These are phyloP conservation scores for Pycnonotus jocosus DNA, from an alignment of 2,113 vertebrate species.

Conservation along the genomic window DNA sequence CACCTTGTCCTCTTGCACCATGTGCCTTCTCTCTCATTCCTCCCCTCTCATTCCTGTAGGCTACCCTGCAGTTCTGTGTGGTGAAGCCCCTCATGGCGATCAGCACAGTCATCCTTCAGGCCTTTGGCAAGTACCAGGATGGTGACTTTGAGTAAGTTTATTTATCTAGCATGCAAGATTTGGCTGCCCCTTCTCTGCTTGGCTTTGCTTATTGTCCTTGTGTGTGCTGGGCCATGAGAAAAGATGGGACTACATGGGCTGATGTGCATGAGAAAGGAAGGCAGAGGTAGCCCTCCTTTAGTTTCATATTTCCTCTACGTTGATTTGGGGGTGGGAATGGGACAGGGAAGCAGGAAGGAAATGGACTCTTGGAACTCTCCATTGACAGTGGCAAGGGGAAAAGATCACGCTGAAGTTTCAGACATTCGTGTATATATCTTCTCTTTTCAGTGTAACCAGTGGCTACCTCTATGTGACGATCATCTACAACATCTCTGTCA, in stretches of 20 bases:
- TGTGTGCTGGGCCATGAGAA: neutral
- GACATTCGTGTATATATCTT: neutral
- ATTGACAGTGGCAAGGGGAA: neutral
- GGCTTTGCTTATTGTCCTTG: neutral
- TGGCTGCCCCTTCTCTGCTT: neutral
- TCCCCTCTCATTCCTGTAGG: slow-evolving; percentile 63
- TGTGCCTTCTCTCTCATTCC: neutral
- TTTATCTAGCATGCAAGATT: neutral
- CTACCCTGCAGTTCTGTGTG: slow-evolving; percentile 94
- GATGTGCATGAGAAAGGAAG: neutral
- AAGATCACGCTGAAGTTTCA: neutral
- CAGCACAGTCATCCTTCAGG: slow-evolving; percentile 91
- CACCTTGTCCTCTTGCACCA: neutral
- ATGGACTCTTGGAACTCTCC: neutral
- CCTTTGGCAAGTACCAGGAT: slow-evolving; percentile 92
- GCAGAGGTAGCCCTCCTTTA: neutral
- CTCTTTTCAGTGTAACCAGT: slow-evolving; percentile 79
- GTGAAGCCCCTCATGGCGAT: slow-evolving; percentile 94
- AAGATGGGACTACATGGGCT: neutral
- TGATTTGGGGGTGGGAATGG: neutral
- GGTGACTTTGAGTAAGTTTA: slow-evolving; percentile 91
- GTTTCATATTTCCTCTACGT: neutral
- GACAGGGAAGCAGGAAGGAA: neutral
- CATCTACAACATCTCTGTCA: slow-evolving; percentile 95
- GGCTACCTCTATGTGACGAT: slow-evolving; percentile 96